Evolutionary conservation across 92 coral and sea anemone species (phyloP).

Genomic region (Virgularia gustaviana): DNA sequence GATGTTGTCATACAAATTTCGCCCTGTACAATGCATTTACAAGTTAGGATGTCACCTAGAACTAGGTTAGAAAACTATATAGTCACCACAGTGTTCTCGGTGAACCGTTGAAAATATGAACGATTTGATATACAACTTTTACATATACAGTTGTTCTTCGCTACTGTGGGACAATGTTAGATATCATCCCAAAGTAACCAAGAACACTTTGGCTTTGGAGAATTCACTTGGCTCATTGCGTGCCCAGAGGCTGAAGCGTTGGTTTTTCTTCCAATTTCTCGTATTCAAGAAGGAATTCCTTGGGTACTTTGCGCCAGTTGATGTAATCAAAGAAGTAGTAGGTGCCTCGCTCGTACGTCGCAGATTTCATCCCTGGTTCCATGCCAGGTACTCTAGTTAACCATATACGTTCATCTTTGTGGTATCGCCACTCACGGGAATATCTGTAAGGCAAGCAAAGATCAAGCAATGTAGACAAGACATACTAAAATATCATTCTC

Average conservation of each 20-base stretch:
- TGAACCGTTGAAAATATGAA: not conserved
- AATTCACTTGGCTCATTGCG: conserved; percentile 62
- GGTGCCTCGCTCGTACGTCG: conserved; percentile 83
- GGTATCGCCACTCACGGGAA: conserved; percentile 99
- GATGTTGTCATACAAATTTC: not conserved
- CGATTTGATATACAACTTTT: not conserved
- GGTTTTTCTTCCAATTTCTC: conserved; percentile 97
- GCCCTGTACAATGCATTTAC: conserved; percentile 35
- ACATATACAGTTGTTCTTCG: not conserved
- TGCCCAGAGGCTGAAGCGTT: conserved; percentile 72
- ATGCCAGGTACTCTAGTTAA: conserved; percentile 95
- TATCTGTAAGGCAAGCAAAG: conserved; percentile 50
- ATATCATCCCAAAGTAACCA: no score
- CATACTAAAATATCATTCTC: no score
- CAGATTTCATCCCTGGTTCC: conserved; percentile 85
- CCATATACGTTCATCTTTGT: conserved; percentile 96
- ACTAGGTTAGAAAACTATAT: conserved; percentile 4
- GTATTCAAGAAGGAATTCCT: conserved; percentile 92
- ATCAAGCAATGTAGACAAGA: not conserved
- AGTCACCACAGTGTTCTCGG: no score
- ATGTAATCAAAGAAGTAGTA: conserved; percentile 95
- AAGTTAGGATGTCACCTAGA: not conserved
- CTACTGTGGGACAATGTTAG: no score
- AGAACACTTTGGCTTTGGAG: no score
- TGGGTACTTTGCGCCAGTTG: conserved; percentile 88